Evolutionary conservation across 2,113 vertebrate species (phyloP).

Genomic region (Caloenas nicobarica): DNA sequence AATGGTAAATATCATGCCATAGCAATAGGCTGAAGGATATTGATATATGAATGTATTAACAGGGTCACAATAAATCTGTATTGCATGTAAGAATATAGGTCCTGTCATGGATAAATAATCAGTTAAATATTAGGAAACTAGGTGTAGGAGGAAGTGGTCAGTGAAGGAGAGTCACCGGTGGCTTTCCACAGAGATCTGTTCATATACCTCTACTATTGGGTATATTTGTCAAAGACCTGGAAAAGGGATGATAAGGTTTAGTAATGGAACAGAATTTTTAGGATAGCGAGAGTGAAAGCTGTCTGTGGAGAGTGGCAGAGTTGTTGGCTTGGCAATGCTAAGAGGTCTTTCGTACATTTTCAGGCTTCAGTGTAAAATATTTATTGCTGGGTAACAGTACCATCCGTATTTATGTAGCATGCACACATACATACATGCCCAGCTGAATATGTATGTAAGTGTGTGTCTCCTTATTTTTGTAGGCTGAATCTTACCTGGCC

Average conservation of each 20-base stretch:
- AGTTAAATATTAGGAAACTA: background rate
- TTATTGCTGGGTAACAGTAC: background rate
- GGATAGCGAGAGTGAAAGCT: background rate
- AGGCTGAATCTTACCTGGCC: background rate
- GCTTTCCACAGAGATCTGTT: background rate
- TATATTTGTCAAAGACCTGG: background rate
- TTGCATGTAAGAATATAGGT: background rate
- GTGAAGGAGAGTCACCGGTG: background rate
- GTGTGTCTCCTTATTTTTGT: background rate
- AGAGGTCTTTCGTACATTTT: background rate
- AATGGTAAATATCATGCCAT: background rate
- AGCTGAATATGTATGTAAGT: background rate
- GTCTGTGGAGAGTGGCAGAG: background rate
- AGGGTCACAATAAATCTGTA: background rate
- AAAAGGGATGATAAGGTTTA: background rate
- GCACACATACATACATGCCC: accelerated
- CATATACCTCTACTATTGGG: background rate
- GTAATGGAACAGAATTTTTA: background rate
- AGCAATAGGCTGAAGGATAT: background rate
- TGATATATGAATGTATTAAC: background rate
- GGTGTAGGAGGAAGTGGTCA: background rate
- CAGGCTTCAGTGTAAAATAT: background rate
- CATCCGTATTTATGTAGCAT: background rate
- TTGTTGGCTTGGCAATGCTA: background rate
- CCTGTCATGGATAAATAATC: background rate